These are phyloP conservation scores for Propithecus perrieri DNA, from an alignment of 2,797 vertebrate genomes.

Conservation along the genomic window DNA sequence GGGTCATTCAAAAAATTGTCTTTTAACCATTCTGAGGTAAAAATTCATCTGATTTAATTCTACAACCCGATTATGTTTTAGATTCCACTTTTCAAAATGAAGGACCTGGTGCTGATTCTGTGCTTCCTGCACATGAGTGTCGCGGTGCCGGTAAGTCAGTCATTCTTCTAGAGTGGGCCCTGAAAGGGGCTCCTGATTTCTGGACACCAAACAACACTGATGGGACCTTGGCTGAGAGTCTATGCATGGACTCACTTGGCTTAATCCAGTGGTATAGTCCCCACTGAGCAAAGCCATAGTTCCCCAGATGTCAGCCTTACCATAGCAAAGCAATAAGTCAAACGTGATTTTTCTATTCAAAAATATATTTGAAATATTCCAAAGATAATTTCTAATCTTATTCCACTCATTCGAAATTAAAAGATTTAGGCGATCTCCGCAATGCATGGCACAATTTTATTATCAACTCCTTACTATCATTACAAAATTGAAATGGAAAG, in stretches of 20 bases:
- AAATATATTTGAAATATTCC: constrained; percentile 22
- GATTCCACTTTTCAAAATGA: constrained; percentile 72
- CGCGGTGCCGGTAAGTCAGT: constrained; percentile 75
- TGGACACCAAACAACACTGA: neutral
- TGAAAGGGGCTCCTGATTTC: neutral
- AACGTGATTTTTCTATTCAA: neutral
- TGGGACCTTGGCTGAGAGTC: neutral
- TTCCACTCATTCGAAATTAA: neutral
- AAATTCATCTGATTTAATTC: constrained; percentile 54
- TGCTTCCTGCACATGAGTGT: constrained; percentile 58
- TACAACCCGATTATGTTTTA: constrained; percentile 57
- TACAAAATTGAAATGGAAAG: constrained; percentile 23
- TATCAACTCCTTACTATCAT: neutral
- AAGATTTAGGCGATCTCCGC: neutral
- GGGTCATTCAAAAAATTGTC: neutral
- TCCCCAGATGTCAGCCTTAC: neutral
- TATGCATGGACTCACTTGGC: neutral
- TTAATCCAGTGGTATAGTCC: neutral
- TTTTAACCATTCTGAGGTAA: constrained; percentile 35
- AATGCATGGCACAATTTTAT: neutral
- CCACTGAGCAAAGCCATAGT: neutral
- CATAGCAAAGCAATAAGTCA: neutral
- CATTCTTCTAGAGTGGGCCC: neutral
- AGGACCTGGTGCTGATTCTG: constrained; percentile 66
- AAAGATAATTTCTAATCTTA: neutral